phyloP scores from a whole-genome alignment of 1,140 invertebrate genomes.

The Leptonema lineaticorne region DNA sequence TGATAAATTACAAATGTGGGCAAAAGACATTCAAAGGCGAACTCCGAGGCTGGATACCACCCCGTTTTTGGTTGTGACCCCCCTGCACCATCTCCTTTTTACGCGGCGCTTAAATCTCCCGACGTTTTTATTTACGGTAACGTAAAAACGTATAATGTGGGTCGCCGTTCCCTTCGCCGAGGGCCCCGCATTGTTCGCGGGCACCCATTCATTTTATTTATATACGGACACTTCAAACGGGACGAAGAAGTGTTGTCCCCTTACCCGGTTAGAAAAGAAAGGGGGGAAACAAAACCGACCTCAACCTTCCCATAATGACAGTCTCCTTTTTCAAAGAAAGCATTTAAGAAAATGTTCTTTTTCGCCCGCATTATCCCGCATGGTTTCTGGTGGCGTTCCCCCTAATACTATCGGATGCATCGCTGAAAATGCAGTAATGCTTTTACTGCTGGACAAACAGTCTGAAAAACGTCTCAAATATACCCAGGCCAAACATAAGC shows the following conservation, averaged over 20 bases:
- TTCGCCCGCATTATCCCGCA: background rate
- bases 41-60: background rate
- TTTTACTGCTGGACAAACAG: constrained; percentile 23
- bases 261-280: background rate
- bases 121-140: constrained; percentile 20
- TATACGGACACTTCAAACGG: constrained; percentile 3
- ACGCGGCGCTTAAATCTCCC: constrained; percentile 2
- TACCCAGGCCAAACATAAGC: background rate
- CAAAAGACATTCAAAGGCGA: constrained; percentile 17
- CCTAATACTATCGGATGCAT: background rate
- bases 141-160: constrained; percentile 5
- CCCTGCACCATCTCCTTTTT: too few relatives aligned
- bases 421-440: constrained; percentile 22
- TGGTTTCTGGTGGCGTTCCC: background rate
- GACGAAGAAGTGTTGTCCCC: background rate
- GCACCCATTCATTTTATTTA: constrained; percentile 10
- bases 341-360: too few relatives aligned
- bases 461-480: constrained; percentile 8
- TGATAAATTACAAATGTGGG: constrained; percentile 23
- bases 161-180: background rate
- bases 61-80: background rate
- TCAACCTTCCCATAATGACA: too few relatives aligned
- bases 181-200: background rate
- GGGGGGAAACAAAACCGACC: background rate
- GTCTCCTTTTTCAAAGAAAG: too few relatives aligned